Evolutionary conservation across 2,113 vertebrate species (phyloP).

Genomic region (Toxotes chatareus): DNA sequence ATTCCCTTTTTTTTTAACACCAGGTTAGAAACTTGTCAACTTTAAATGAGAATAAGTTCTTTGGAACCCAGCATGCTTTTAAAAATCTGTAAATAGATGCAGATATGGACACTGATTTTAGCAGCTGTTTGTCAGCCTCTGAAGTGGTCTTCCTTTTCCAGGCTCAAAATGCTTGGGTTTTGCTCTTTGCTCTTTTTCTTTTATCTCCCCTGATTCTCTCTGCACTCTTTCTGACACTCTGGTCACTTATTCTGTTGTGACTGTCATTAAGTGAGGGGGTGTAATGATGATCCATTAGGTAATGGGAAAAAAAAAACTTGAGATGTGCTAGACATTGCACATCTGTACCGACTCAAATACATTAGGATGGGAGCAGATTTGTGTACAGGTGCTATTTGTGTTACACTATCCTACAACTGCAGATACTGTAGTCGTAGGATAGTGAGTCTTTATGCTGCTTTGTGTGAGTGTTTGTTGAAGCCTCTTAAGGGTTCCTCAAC

Average conservation of each 20-base stretch:
- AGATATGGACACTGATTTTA: too few species aligned
- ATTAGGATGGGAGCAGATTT: not conserved
- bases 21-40: conserved; percentile 10
- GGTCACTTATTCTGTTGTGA: not conserved
- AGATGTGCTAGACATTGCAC: too few species aligned
- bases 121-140: too few species aligned
- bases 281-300: not conserved
- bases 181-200: not conserved
- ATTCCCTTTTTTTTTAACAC: not conserved
- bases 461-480: not conserved
- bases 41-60: not conserved
- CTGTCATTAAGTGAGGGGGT: not conserved
- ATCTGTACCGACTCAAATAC: not conserved
- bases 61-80: not conserved
- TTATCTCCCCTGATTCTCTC: not conserved
- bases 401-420: not conserved
- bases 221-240: not conserved
- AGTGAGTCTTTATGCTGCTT: too few species aligned
- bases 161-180: not conserved
- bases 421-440: too few species aligned
- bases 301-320: too few species aligned
- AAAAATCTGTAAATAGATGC: not conserved
- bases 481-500: not conserved
- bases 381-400: not conserved
- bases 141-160: too few species aligned